Conservation (phyloP, 1,140 invertebrate species). For the Carposina sasakii region DNA sequence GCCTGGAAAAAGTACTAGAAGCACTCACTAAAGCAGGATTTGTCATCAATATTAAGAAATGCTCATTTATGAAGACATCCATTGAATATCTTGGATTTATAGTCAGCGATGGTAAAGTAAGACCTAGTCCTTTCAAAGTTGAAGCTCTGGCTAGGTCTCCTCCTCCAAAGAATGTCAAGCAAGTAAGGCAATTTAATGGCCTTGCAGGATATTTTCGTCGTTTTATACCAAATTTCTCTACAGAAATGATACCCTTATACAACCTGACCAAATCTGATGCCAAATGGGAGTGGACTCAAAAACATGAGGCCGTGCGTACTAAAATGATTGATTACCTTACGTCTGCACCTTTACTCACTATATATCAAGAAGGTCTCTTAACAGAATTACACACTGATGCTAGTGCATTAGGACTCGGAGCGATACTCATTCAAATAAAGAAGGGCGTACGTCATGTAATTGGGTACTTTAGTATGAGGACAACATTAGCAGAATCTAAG, state of each 20-base stretch:
- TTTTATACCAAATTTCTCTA: slow-evolving; percentile 57
- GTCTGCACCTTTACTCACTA: slow-evolving; percentile 31
- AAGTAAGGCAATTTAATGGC: slow-evolving; percentile 46
- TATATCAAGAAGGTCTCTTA: slow-evolving; percentile 34
- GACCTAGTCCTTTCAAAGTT: slow-evolving; percentile 13
- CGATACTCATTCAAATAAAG: not conserved
- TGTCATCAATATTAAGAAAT: slow-evolving; percentile 24
- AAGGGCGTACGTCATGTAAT: not conserved
- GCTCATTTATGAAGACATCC: slow-evolving; percentile 20
- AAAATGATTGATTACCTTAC: slow-evolving; percentile 5
- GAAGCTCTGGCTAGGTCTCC: slow-evolving; percentile 10
- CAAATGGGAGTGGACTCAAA: slow-evolving; percentile 11
- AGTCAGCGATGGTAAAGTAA: slow-evolving; percentile 10
- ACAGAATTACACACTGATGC: slow-evolving; percentile 18
- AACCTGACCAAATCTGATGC: slow-evolving; percentile 1
- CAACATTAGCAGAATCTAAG: not conserved
- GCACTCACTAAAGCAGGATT: slow-evolving; percentile 16
- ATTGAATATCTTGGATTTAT: slow-evolving; percentile 26
- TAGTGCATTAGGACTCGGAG: not conserved
- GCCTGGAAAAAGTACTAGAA: slow-evolving; percentile 10
- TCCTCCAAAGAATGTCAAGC: slow-evolving; percentile 15
- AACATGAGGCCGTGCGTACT: slow-evolving; percentile 8
- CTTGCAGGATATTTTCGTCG: slow-evolving; percentile 46
- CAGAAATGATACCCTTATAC: slow-evolving; percentile 31
- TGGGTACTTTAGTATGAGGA: not conserved